Percentiles rank a stretch among this genome's conserved stretches.
Evolutionary conservation across 2,888 invertebrate species (phyloP).

Genomic region (Acrobeloides nanus): DNA sequence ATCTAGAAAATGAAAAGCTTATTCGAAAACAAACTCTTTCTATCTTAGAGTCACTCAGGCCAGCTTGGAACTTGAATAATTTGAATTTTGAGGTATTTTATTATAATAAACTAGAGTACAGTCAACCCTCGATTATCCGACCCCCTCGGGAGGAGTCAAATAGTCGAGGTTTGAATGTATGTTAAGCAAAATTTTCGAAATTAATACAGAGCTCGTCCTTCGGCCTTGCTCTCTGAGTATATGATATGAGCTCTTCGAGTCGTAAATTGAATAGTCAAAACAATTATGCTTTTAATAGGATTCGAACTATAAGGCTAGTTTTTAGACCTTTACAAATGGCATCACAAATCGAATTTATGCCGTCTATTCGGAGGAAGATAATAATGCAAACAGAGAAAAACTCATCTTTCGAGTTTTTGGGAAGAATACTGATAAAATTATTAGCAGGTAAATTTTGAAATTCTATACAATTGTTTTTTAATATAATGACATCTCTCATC

Average conservation of each 20-base stretch:
- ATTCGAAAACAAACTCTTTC: conserved; percentile 15
- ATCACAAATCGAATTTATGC: conserved; percentile 52
- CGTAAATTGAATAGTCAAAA: too few species aligned
- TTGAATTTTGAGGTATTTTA: conserved; percentile 24
- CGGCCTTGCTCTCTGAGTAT: too few species aligned
- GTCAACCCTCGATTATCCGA: neutral
- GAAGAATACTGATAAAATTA: conserved; percentile 49
- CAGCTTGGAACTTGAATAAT: conserved; percentile 23
- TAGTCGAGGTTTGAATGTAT: too few species aligned
- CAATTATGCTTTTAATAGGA: conserved; percentile 1
- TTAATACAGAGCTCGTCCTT: too few species aligned
- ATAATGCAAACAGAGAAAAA: too few species aligned
- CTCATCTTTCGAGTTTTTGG: conserved; percentile 53
- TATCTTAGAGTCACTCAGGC: conserved; percentile 19
- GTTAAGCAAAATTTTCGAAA: too few species aligned
- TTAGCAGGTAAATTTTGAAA: conserved; percentile 45
- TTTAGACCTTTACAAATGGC: conserved; percentile 42
- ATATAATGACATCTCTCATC: too few species aligned
- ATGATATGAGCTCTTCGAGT: too few species aligned
- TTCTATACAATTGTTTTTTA: too few species aligned
- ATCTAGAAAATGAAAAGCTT: conserved; percentile 7
- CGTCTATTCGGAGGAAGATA: conserved; percentile 13
- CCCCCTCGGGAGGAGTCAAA: too few species aligned
- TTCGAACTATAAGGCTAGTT: neutral
- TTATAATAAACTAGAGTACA: neutral